Percentiles rank a stretch among this genome's conserved stretches.
phyloP scores from a whole-genome alignment of 2,888 invertebrate species.

The Meganola albula region DNA sequence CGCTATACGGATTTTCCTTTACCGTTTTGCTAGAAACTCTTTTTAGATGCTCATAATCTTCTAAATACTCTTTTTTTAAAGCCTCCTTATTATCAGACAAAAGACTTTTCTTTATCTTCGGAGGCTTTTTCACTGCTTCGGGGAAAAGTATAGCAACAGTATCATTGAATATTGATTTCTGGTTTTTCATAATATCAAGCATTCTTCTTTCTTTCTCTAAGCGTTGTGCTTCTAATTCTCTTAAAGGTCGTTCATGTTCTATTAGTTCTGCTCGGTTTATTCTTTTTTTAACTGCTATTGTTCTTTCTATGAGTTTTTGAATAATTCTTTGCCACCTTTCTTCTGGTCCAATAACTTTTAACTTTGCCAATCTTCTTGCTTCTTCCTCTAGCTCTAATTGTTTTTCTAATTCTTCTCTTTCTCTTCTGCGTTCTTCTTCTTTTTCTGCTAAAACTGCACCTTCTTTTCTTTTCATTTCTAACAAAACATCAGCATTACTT shows the following conservation, averaged over 20 bases:
- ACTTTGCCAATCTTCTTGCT: constrained; percentile 57
- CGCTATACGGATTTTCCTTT: constrained; percentile 62
- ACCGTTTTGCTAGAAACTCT: constrained; percentile 54
- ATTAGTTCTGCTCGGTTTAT: constrained; percentile 78
- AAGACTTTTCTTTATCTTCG: constrained; percentile 57
- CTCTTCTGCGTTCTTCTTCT: constrained; percentile 56
- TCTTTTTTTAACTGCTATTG: constrained; percentile 80
- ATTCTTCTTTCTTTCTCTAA: constrained; percentile 77
- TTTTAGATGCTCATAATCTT: constrained; percentile 50
- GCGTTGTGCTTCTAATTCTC: constrained; percentile 77
- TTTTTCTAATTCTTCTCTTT: constrained; percentile 62
- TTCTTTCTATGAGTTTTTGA: constrained; percentile 79
- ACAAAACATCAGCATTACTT: constrained; percentile 52
- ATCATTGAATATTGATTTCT: constrained; percentile 81
- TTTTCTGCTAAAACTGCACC: constrained; percentile 59
- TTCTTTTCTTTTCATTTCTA: constrained; percentile 61
- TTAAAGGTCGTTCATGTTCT: constrained; percentile 78
- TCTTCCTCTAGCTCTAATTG: constrained; percentile 71
- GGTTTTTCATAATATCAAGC: constrained; percentile 74
- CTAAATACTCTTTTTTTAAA: constrained; percentile 51
- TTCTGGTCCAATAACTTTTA: constrained; percentile 60
- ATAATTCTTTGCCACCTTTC: constrained; percentile 81
- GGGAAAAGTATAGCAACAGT: constrained; percentile 80
- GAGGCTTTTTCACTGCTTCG: constrained; percentile 73
- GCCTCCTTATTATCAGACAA: constrained; percentile 58